Conservation (phyloP, 2,797 vertebrate genomes). For the Pipistrellus pipistrellus region DNA sequence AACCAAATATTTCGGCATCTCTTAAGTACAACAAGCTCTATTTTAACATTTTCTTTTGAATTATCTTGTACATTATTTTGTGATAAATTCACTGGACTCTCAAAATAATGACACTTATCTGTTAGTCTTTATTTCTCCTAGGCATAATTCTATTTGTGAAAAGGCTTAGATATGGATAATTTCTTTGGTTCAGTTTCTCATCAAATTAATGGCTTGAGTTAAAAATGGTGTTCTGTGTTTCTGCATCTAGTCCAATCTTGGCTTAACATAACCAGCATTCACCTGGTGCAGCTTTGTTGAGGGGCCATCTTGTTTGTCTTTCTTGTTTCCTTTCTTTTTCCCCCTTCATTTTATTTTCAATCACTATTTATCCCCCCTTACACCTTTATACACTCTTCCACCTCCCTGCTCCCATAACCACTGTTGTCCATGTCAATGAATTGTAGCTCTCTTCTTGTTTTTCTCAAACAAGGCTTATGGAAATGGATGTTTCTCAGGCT, state of each 20-base stretch:
- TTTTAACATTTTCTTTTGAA: neutral
- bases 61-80: neutral
- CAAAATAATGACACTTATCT: neutral
- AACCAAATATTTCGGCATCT: neutral
- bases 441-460: neutral
- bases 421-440: neutral
- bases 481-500: neutral
- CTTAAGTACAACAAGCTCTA: neutral
- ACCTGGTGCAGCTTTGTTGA: neutral
- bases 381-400: neutral
- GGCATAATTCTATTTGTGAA: neutral
- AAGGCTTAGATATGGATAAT: neutral
- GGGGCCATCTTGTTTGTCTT: neutral
- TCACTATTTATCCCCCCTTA: neutral
- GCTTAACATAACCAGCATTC: neutral
- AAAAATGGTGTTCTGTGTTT: neutral
- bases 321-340: neutral
- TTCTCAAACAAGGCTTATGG: neutral
- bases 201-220: neutral
- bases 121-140: neutral
- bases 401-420: neutral
- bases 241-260: neutral
- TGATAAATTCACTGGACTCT: neutral
- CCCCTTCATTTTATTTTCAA: neutral
- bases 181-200: neutral